phyloP scores from a whole-genome alignment of 2,113 vertebrate genomes.

The Podarcis muralis region DNA sequence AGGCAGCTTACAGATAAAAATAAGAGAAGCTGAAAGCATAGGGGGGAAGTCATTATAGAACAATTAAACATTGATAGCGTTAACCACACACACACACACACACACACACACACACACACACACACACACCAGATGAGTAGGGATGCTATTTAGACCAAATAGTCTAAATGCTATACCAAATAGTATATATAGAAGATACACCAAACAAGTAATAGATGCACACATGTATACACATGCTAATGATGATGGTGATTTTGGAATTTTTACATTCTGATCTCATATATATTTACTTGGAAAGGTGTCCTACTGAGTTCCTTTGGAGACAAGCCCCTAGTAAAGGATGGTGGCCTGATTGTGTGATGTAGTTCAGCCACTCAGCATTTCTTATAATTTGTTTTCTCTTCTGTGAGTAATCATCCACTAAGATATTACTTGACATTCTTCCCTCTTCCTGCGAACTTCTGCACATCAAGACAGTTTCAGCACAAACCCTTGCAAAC shows the following conservation, averaged over 20 bases:
- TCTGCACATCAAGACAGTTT: background rate
- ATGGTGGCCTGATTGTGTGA: too few relatives aligned
- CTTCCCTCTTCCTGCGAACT: background rate
- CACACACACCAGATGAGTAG: too few relatives aligned
- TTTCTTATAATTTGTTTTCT: background rate
- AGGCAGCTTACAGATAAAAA: too few relatives aligned
- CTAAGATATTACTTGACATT: background rate
- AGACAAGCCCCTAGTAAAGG: background rate
- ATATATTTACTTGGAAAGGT: background rate
- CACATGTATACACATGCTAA: too few relatives aligned
- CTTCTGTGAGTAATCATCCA: background rate
- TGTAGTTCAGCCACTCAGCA: background rate
- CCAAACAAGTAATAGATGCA: too few relatives aligned
- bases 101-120: too few relatives aligned
- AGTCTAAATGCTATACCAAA: background rate
- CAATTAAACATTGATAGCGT: too few relatives aligned
- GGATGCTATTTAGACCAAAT: background rate
- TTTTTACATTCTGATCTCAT: background rate
- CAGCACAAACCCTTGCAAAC: background rate
- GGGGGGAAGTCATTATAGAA: too few relatives aligned
- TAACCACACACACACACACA: too few relatives aligned
- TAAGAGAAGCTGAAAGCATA: too few relatives aligned
- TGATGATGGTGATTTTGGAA: background rate
- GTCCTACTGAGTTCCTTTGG: background rate
- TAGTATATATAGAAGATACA: too few relatives aligned